Evolutionary conservation across 2,797 vertebrate genomes (phyloP), one percentile per base, ranked within the genome.

Genomic region (Thamnophis elegans): DNA sequence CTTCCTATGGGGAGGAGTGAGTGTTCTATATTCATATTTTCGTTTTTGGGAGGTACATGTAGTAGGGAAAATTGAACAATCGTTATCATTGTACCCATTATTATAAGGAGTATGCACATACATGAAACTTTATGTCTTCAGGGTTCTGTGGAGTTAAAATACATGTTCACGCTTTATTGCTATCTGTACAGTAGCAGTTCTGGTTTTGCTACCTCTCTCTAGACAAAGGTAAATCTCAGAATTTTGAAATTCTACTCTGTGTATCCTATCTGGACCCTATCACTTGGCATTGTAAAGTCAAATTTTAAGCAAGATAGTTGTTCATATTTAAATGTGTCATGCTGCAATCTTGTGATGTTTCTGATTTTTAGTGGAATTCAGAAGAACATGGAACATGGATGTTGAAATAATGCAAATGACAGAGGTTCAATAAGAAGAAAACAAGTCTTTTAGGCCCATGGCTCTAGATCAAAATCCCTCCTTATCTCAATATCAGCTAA

Each of bases 331-430:
- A 89, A 68, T 78, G 32, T 13, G 47, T 94, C 93, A 92, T 95
- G 89, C 91, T 93, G 94, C 90, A 94, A 90, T 95, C 93, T 94
- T 92, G 90, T 94, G 94, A 86, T 89, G 55, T 82, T 89, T 89
- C 82, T 87, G 42, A 90, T 87, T 89, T 22, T 94, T 85, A 32
- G 47, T 26, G 25, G 91, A 90, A 92, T 68, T 90, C 89, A 60
- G 5, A 85, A 91, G 85, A 91, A 53, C 68, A 82, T 87, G 0
- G 0, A 93, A 93, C 16, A 56, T 56, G 56, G 59, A 92, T 96
- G 91, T 94, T 92, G 78, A 42, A 93, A 88, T 85, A 82, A 89
- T 60, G 25, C 56, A 92, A 87, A 47, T 53, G 91, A 95, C 93
- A 16, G 85, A 60, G 89, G 1, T 93, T 91, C 7, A n/a, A 16